Percentiles rank a stretch among this genome's conserved stretches.
These are phyloP conservation scores for Premnoplex brunnescens DNA, from an alignment of 2,797 vertebrate species.

Conservation along the genomic window DNA sequence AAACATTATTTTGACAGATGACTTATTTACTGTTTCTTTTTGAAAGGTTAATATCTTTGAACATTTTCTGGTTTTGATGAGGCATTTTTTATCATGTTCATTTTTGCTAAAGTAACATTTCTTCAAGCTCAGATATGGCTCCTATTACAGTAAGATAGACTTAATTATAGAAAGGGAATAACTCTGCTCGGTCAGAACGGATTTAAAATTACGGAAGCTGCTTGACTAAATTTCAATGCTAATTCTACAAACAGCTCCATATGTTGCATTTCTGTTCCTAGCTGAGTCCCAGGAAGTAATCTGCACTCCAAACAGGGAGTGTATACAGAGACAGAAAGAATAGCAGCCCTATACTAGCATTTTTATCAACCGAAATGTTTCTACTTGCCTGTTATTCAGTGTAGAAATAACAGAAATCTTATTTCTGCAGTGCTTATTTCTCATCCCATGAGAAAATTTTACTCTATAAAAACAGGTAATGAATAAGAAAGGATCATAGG, in stretches of 20 bases:
- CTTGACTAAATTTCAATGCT: constrained; percentile 6
- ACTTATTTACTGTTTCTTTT: neutral
- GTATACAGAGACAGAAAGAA: neutral
- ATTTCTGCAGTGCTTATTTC: neutral
- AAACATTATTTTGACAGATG: neutral
- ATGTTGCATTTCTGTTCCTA: neutral
- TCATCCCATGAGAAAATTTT: neutral
- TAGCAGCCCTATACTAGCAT: neutral
- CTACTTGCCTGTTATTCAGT: neutral
- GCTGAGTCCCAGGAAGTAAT: neutral
- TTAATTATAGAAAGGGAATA: constrained; percentile 8
- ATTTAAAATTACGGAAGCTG: constrained; percentile 27
- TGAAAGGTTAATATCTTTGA: neutral
- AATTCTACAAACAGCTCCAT: constrained; percentile 4
- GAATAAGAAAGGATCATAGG: neutral
- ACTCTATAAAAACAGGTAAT: neutral
- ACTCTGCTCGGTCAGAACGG: neutral
- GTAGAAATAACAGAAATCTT: neutral
- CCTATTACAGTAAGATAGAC: neutral
- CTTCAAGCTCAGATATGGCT: neutral
- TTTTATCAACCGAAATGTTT: neutral
- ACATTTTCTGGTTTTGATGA: neutral
- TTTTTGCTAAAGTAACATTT: neutral
- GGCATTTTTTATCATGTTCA: neutral
- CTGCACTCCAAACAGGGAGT: neutral